These are phyloP conservation scores for Poecile montanus DNA, from an alignment of 2,797 vertebrate species.

Conservation along the genomic window DNA sequence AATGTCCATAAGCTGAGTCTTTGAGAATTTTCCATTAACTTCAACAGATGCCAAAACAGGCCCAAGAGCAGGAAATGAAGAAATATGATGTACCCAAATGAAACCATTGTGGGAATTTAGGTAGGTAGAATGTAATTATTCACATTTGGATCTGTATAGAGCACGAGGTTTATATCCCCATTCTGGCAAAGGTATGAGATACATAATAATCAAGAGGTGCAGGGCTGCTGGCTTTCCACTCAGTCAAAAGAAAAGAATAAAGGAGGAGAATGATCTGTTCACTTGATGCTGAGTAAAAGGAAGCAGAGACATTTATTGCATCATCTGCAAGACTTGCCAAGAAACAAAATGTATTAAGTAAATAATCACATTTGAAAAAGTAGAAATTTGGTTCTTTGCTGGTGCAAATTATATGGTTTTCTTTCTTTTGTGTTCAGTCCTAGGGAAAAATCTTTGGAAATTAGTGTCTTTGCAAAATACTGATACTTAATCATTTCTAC, in stretches of 20 bases:
- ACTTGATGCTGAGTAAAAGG: background rate
- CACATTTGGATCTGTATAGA: constrained; percentile 3
- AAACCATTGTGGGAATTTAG: constrained; percentile 33
- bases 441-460: background rate
- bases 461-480: background rate
- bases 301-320: background rate
- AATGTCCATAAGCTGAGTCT: background rate
- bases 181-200: background rate
- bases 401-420: background rate
- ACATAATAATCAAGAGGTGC: background rate
- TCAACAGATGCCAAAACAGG: constrained; percentile 28
- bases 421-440: background rate
- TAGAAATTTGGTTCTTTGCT: background rate
- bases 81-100: constrained; percentile 46
- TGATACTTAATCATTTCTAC: background rate
- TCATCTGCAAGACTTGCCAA: background rate
- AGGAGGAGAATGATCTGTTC: background rate
- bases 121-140: constrained; percentile 47
- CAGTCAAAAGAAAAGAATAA: background rate
- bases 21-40: constrained; percentile 34
- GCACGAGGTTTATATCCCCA: background rate
- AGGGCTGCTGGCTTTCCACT: background rate
- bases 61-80: constrained; percentile 44
- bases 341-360: constrained; percentile 5
- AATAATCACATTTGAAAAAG: background rate